Base-by-base conservation (phyloP, 2,797 vertebrate genomes). In the Siniperca undulata region DNA sequence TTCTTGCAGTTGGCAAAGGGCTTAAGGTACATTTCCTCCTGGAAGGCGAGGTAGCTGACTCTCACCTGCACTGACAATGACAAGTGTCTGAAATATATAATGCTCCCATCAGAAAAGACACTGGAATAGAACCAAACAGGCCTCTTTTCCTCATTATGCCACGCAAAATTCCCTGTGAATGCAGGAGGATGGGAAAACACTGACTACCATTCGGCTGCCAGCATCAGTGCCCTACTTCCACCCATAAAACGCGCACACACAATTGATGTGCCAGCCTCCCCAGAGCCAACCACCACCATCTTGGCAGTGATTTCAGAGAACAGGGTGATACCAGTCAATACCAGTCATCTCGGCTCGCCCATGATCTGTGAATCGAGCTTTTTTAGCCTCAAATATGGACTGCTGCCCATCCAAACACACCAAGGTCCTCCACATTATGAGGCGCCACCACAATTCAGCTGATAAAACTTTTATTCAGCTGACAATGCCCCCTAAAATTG, bases 271-370 rank as follows among this genome's bases (percentile, higher is more conserved):
- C 77, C 69, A 50, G 19, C 40, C 74, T 75, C 77, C 22, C 24
- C 44, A 50, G 77, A 78, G 70, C 70, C 80, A 85, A 72, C 52
- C 34, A 27, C 66, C 36, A 62, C 71, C 71, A 80, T 46, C 17
- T 56, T 87, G 64, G 78, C 77, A 84, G 74, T 7, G 34, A 60
- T 67, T 68, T 68, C 36, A 80, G 74, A 81, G 48, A 66, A 58
- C 19, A 52, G 30, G 74, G 30, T 34, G 48, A 80, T 72, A 67
- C 53, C 64, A 65, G 59, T 82, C 69, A 36, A 72, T 53, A 52
- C 46, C 38, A 38, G 68, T 68, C 52, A 60, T 42, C 40, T 4
- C 16, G 16, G 50, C 30, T 75, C 52, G 48, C 24, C 34, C 30
- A 16, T 22, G 61, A 67, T 27, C 30, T 62, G 27, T 44, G 24